phyloP scores from a whole-genome alignment of 1,140 invertebrate species.

The Stegodyphus dumicola region DNA sequence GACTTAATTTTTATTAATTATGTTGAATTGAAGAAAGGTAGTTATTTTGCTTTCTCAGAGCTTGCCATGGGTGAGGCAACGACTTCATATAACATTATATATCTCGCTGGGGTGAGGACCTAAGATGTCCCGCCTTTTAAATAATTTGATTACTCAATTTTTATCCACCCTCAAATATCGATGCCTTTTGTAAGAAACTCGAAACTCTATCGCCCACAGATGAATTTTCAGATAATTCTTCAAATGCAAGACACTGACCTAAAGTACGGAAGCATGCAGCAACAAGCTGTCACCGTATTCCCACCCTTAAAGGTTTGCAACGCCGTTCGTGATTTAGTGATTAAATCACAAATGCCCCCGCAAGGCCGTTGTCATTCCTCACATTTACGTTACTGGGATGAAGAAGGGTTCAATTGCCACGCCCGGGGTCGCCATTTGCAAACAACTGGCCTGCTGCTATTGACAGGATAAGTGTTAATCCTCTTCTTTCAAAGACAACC shows the following conservation, averaged over 20 bases:
- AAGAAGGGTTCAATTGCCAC: background rate
- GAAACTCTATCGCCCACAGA: no score
- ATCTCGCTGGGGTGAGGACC: no score
- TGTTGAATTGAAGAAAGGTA: no score
- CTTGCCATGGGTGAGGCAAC: no score
- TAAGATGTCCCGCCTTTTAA: no score
- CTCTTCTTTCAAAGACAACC: constrained; percentile 19
- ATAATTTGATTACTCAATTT: no score
- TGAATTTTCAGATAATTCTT: no score
- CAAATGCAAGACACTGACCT: background rate
- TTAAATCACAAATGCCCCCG: constrained; percentile 6
- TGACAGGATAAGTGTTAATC: constrained; percentile 44
- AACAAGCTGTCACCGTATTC: constrained; percentile 32
- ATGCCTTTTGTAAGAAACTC: no score
- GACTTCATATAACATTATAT: no score
- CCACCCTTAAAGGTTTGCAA: constrained; percentile 30
- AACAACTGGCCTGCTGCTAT: constrained; percentile 14
- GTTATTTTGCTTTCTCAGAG: no score
- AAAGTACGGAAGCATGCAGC: background rate
- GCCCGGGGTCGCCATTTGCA: constrained; percentile 19
- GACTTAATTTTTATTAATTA: no score
- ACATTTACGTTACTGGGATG: background rate
- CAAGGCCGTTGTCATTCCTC: background rate
- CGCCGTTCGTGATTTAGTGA: constrained; percentile 34
- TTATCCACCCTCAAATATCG: no score